phyloP scores from a whole-genome alignment of 1,140 invertebrate species.

The Anagrus nilaparvatae region DNA sequence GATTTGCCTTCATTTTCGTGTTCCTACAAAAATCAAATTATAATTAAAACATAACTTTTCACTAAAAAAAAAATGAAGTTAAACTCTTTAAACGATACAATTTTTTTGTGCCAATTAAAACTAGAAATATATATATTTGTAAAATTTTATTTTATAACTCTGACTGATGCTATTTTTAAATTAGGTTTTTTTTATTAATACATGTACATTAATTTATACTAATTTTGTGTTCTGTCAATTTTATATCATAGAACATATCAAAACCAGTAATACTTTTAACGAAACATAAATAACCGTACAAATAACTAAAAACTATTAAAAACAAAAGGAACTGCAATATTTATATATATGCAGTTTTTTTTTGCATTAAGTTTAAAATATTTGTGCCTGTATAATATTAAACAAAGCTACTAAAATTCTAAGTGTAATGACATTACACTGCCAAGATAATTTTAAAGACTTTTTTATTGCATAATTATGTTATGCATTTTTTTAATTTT shows the following conservation, averaged over 20 bases:
- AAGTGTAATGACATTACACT: no score
- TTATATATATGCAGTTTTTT: no score
- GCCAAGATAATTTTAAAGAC: no score
- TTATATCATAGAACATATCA: constrained; percentile 18
- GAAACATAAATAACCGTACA: constrained; percentile 18
- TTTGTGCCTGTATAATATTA: no score
- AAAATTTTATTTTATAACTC: constrained; percentile 10
- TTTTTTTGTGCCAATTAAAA: constrained; percentile 20
- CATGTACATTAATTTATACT: constrained; percentile 16
- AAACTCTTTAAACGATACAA: background rate
- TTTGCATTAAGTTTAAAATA: no score
- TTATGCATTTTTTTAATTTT: no score
- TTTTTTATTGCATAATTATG: no score
- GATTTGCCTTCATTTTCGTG: constrained; percentile 23
- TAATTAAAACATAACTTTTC: constrained; percentile 10
- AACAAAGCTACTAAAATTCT: no score
- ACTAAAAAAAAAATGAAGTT: constrained; percentile 3
- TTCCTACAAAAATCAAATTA: constrained; percentile 21
- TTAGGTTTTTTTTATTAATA: no score
- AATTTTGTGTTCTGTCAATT: constrained; percentile 11
- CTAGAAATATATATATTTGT: constrained; percentile 2
- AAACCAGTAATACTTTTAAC: constrained; percentile 12
- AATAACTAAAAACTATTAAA: no score
- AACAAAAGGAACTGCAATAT: no score
- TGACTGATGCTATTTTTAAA: constrained; percentile 10